Percentiles rank a stretch among this genome's conserved stretches.
Evolutionary conservation across 2,888 invertebrate species (phyloP).

Genomic region (Lepas anatifera): DNA sequence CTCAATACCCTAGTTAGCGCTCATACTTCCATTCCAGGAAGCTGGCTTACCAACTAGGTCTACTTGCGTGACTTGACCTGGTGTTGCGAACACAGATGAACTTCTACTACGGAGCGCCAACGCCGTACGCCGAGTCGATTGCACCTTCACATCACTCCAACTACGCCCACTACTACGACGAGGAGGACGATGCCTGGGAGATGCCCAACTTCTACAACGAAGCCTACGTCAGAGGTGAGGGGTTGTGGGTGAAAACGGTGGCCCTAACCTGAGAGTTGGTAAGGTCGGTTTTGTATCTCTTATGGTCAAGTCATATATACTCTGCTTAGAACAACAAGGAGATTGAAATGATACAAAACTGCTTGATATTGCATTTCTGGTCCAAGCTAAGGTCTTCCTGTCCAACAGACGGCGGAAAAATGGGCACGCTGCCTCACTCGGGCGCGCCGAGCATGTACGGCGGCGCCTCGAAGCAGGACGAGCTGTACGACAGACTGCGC

Average conservation of each 20-base stretch:
- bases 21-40: too few species aligned
- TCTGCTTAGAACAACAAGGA: too few species aligned
- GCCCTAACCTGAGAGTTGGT: too few species aligned
- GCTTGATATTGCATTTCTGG: too few species aligned
- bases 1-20: too few species aligned
- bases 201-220: conserved; percentile 90
- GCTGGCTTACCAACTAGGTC: too few species aligned
- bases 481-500: conserved; percentile 86
- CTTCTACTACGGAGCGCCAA: conserved; percentile 90
- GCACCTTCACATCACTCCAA: conserved; percentile 92
- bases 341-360: too few species aligned
- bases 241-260: neutral
- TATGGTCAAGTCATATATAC: neutral
- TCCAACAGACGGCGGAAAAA: neutral
- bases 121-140: conserved; percentile 88
- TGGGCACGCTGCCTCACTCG: neutral
- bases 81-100: conserved; percentile 81
- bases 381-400: too few species aligned
- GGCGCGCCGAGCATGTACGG: conserved; percentile 25
- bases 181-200: conserved; percentile 93
- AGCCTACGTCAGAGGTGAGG: conserved; percentile 67
- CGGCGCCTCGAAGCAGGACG: conserved; percentile 53
- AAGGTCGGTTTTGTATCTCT: neutral
- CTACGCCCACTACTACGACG: conserved; percentile 89
- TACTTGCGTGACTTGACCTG: too few species aligned